phyloP scores from a whole-genome alignment of 2,797 vertebrate species.

The Sebastes nivosus region DNA sequence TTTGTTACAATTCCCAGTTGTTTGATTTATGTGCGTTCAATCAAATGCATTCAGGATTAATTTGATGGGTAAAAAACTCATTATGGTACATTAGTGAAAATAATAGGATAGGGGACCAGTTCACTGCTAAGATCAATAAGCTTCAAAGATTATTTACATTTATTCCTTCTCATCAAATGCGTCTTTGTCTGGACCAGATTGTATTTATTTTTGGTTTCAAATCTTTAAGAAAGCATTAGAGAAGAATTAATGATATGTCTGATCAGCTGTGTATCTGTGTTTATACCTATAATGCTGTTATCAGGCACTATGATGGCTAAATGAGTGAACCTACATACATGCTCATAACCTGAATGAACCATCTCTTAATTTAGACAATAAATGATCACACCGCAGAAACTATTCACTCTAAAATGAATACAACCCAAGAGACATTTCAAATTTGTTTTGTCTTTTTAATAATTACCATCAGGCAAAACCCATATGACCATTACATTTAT shows the following conservation, averaged over 20 bases:
- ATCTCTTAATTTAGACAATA: background rate
- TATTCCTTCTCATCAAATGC: conserved; percentile 1
- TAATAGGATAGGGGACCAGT: background rate
- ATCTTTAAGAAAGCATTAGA: conserved; percentile 41
- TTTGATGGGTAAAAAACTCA: background rate
- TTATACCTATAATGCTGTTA: background rate
- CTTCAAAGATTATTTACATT: conserved; percentile 18
- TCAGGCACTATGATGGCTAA: background rate
- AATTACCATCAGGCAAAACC: conserved; percentile 83
- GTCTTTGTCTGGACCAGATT: conserved; percentile 27
- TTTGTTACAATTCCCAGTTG: background rate
- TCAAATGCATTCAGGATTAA: background rate
- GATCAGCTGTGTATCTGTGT: conserved; percentile 14
- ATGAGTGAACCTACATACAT: background rate
- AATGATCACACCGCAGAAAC: background rate
- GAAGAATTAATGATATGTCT: background rate
- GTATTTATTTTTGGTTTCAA: conserved; percentile 25
- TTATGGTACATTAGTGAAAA: background rate
- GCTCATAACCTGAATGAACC: background rate
- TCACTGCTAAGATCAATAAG: too few species aligned
- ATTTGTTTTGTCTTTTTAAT: conserved; percentile 80
- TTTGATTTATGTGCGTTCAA: background rate
- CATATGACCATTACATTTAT: conserved; percentile 83
- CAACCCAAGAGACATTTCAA: background rate
- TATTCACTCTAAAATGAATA: background rate